These are phyloP conservation scores for Diceros bicornis DNA, from an alignment of 2,797 vertebrate genomes.

Conservation along the genomic window DNA sequence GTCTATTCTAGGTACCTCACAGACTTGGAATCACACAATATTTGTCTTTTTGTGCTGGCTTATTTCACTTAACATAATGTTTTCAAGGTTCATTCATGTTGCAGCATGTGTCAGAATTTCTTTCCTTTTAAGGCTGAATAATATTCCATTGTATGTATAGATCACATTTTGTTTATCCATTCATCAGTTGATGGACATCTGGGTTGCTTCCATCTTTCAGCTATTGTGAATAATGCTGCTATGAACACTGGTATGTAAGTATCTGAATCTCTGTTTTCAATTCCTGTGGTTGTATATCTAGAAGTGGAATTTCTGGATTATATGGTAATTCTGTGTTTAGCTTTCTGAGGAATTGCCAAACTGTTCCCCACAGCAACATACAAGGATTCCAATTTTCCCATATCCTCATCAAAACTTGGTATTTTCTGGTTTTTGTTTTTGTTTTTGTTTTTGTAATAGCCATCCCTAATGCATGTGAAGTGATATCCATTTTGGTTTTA, in stretches of 20 bases:
- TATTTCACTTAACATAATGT: neutral
- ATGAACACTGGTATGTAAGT: too few relatives aligned
- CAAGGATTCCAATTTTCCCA: neutral
- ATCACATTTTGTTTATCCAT: neutral
- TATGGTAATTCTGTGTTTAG: neutral
- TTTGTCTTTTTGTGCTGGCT: neutral
- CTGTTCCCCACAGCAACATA: neutral
- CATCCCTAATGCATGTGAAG: neutral
- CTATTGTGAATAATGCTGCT: too few relatives aligned
- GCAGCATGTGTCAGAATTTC: neutral
- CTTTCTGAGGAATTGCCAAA: neutral
- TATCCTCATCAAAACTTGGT: neutral
- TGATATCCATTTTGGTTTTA: neutral
- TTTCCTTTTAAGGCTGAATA: neutral
- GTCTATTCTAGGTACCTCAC: neutral
- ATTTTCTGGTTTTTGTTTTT: neutral
- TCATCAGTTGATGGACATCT: too few relatives aligned
- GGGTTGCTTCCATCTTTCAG: too few relatives aligned
- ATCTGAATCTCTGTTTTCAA: neutral
- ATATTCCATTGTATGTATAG: neutral
- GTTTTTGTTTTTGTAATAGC: neutral
- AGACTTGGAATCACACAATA: neutral
- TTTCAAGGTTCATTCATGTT: neutral
- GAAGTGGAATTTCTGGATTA: neutral
- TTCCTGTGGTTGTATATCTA: neutral